Conservation (phyloP, 2,888 invertebrate genomes). For the Axea sp. region DNA sequence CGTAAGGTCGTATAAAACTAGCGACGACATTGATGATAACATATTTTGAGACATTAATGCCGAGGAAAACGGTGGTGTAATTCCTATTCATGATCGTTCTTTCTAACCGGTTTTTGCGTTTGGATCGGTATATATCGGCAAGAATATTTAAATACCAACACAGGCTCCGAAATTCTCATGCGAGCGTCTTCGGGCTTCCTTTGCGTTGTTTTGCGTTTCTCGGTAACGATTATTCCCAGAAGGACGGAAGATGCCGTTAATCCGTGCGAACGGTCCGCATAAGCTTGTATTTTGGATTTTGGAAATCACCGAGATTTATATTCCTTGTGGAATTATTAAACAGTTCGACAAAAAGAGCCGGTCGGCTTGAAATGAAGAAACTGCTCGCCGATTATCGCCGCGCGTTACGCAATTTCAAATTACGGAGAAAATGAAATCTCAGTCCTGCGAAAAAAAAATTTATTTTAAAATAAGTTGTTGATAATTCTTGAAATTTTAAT, state of each 20-base stretch:
- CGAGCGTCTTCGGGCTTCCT: conserved; percentile 31
- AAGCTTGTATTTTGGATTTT: conserved; percentile 41
- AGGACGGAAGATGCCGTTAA: conserved; percentile 51
- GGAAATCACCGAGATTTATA: conserved; percentile 43
- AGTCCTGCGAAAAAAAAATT: background rate
- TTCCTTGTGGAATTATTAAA: conserved; percentile 21
- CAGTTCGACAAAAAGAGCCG: conserved; percentile 16
- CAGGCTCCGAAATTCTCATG: conserved; percentile 39
- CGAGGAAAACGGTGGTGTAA: conserved; percentile 42
- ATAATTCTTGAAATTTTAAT: conserved; percentile 20
- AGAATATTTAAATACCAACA: conserved; percentile 49
- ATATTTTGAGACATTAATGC: conserved; percentile 49
- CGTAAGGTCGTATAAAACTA: conserved; percentile 33
- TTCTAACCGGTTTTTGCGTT: conserved; percentile 53
- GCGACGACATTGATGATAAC: conserved; percentile 34
- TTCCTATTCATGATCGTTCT: conserved; percentile 55
- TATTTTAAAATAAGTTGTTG: conserved; percentile 9
- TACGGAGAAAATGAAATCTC: conserved; percentile 13
- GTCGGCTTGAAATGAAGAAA: conserved; percentile 35
- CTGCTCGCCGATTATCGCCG: conserved; percentile 27
- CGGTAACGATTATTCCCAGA: conserved; percentile 44
- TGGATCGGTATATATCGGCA: conserved; percentile 33
- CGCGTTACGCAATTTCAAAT: conserved; percentile 31
- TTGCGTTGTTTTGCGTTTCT: conserved; percentile 43
- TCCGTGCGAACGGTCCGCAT: no score